phyloP scores from a whole-genome alignment of 2,888 invertebrate species.

The Dusona sp. region DNA sequence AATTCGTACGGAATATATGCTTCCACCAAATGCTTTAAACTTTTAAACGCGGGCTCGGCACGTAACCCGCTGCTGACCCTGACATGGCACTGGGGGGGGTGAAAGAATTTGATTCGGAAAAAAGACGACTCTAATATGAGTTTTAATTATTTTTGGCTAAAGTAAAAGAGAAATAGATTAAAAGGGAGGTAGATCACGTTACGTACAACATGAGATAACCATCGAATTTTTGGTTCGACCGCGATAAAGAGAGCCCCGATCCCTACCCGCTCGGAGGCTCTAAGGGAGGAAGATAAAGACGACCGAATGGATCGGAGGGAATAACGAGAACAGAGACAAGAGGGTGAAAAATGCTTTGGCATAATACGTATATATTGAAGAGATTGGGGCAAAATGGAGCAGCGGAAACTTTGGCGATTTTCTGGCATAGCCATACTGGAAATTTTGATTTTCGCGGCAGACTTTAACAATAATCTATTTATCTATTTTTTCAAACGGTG shows the following conservation, averaged over 20 bases:
- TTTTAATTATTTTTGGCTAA: not conserved
- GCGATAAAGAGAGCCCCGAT: constrained; percentile 78
- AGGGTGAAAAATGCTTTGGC: constrained; percentile 61
- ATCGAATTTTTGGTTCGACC: constrained; percentile 78
- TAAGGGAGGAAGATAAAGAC: constrained; percentile 68
- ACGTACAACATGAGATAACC: constrained; percentile 67
- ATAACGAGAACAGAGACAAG: constrained; percentile 41
- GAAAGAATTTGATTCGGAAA: no score
- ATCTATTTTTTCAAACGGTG: no score
- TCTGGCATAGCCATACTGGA: not conserved
- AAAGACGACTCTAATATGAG: no score
- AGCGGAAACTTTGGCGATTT: not conserved
- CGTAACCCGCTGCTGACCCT: no score
- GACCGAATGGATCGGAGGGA: no score
- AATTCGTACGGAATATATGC: no score
- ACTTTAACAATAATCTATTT: no score
- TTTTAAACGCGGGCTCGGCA: no score
- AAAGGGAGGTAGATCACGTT: constrained; percentile 6
- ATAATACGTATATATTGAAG: not conserved
- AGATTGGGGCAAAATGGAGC: constrained; percentile 45
- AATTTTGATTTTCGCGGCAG: no score
- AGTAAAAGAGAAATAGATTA: not conserved
- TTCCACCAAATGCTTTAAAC: no score
- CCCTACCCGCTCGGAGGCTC: constrained; percentile 76
- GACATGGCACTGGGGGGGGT: no score